Base-by-base conservation (phyloP, 2,113 vertebrate species). In the Bagarius yarrelli region DNA sequence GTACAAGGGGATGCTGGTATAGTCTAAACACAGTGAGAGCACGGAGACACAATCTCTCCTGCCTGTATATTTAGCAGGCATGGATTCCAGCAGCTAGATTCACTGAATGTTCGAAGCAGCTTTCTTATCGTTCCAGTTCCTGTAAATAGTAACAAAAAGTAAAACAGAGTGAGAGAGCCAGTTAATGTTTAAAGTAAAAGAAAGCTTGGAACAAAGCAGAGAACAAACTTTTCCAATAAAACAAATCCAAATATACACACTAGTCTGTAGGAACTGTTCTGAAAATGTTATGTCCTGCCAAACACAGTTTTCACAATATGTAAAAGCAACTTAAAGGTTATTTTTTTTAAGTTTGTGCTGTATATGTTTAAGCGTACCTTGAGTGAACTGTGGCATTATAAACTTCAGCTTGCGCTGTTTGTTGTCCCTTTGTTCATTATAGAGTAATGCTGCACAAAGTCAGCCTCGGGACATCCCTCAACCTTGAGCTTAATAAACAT, bases 21-120 rank as follows among this genome's bases (percentile, higher is more conserved):
- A 90, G 90, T 88, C 89, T 89, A 91, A 90, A 92, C 89, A 91
- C 72, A 78, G 67, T 52, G 59, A 53, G 23, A 27, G 63, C 14
- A 60, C 40, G 60, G 44, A 79, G 34, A 73, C 34, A 56, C 55
- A 57, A 27, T 76, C 67, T 66, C n/a, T n/a, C 56, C 47, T 76
- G 47, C 66, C 13, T 27, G 34, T 23, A 53, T 66, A 21, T 44
- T 83, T 60, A 81, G 44, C 66, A 57, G 21, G 71, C 57, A 59
- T 84, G 82, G 57, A 73, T 66, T 34, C 52, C 40, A 47, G 34
- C 40, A 55, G 34, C 50, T 18, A 40, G n/a, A 57, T 19, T 80
- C 25, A 55, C 40, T 67, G 34, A 63, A 76, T n/a, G 56, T 25
- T 36, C 66, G 27, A 40, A 74, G 32, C 74, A 69, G 23, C 55